Evolutionary conservation across 1,140 invertebrate species (phyloP), one percentile per base, ranked within the genome.

Genomic region (Zaprionus nigranus): DNA sequence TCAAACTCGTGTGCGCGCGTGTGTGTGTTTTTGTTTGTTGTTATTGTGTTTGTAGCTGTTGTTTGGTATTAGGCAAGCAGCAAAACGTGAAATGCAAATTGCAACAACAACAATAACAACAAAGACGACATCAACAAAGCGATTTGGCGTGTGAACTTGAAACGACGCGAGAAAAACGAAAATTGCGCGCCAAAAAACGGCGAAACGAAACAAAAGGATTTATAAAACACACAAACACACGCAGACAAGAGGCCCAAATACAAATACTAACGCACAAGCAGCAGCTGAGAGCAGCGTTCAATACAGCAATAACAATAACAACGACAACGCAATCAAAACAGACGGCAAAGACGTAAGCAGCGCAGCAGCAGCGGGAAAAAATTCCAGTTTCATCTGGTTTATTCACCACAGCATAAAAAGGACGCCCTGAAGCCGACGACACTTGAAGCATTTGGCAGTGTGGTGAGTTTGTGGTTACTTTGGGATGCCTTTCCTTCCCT

Each of bases 51-150:
- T 65, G 75, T 72, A 67, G 58, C 68, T 61, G 62, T 73, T 73
- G 69, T 62, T 61, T 72, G 58, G 75, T 77, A 77, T 77, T 77
- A 78, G 78, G 74, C 78, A 79, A 73, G 57, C 78, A 77, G 78
- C 80, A 87, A 74, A 80, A 90, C 84, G 81, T 81, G 87, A 86
- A 86, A 90, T 90, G 85, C 82, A 90, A 90, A 90, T 90, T 63
- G 68, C 46, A 69, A 66, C 36, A 78, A 67, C 70, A 71, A 54
- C 62, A 77, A 80, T 43, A 68, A 62, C 53, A 63, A 62, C 67
- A 68, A 65, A 40, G 76, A 69, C 26, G 67, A 69, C 69, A 66
- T 63, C 65, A 79, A 84, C 77, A 73, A 78, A 76, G 79, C 79
- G 61, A 49, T 79, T 73, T 82, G 75, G 82, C 83, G 82, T 85